Percentiles rank a stretch among this genome's conserved stretches.
phyloP scores from a whole-genome alignment of 2,797 vertebrate species.

The Coregonus ussuriensis region DNA sequence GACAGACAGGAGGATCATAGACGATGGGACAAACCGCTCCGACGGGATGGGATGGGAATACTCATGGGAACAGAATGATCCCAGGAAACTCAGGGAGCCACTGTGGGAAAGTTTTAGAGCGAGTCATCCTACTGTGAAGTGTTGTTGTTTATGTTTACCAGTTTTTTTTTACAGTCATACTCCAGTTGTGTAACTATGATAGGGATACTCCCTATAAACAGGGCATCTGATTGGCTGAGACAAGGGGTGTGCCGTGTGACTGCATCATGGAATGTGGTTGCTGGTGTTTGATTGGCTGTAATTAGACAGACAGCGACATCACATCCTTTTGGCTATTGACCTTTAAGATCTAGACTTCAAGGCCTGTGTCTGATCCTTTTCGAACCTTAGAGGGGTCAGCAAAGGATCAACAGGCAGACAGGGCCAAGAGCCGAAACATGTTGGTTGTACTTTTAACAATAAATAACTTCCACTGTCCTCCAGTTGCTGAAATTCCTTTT shows the following conservation, averaged over 20 bases:
- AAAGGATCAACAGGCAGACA: too few relatives aligned
- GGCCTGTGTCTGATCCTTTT: constrained; percentile 24
- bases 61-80: constrained; percentile 46
- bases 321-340: constrained; percentile 23
- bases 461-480: too few relatives aligned
- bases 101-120: constrained; percentile 3
- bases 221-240: neutral
- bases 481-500: too few relatives aligned
- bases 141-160: neutral
- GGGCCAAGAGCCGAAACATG: too few relatives aligned
- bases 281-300: neutral
- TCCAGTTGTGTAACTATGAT: neutral
- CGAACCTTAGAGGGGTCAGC: neutral
- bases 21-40: constrained; percentile 31
- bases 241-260: neutral
- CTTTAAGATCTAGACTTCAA: constrained; percentile 31
- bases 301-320: neutral
- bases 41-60: constrained; percentile 17
- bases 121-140: neutral
- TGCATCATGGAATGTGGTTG: neutral
- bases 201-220: neutral
- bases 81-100: too few relatives aligned
- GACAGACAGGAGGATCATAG: constrained; percentile 7
- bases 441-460: too few relatives aligned
- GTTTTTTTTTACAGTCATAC: neutral